Conservation (phyloP, 1,140 invertebrate genomes). For the Caenorhabditis tropicalis region DNA sequence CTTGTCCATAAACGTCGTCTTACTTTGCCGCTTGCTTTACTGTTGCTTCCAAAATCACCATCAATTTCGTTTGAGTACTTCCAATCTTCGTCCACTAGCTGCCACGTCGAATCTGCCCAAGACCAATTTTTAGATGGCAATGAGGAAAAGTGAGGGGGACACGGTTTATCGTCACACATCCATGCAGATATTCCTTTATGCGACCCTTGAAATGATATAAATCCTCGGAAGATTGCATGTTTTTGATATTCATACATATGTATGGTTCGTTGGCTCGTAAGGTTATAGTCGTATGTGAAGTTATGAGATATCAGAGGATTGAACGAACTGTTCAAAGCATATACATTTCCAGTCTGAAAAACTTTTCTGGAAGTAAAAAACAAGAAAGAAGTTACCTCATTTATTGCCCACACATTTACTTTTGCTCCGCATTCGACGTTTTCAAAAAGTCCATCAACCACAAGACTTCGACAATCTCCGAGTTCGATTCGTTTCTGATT, state of each 20-base stretch:
- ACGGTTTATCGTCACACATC: background rate
- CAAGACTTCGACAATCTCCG: background rate
- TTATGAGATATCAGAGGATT: background rate
- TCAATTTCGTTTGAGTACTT: background rate
- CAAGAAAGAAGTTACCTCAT: background rate
- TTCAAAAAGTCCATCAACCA: background rate
- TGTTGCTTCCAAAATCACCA: background rate
- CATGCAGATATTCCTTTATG: constrained; percentile 7
- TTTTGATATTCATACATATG: constrained; percentile 10
- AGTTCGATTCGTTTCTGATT: background rate
- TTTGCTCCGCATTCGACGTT: background rate
- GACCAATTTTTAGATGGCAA: background rate
- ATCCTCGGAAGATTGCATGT: background rate
- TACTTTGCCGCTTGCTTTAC: background rate
- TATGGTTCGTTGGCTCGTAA: background rate
- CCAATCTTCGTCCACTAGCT: background rate
- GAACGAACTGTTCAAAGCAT: background rate
- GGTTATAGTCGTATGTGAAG: background rate
- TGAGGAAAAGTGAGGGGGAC: background rate
- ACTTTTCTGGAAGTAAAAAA: background rate
- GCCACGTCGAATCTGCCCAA: background rate
- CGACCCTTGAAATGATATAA: constrained; percentile 28
- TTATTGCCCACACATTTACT: background rate
- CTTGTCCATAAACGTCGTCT: background rate
- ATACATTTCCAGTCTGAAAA: background rate